A percentile compares a stretch with the other conserved stretches of the same genome.
phyloP scores from a whole-genome alignment of 2,888 invertebrate species.

The Alentia gelatinosa region DNA sequence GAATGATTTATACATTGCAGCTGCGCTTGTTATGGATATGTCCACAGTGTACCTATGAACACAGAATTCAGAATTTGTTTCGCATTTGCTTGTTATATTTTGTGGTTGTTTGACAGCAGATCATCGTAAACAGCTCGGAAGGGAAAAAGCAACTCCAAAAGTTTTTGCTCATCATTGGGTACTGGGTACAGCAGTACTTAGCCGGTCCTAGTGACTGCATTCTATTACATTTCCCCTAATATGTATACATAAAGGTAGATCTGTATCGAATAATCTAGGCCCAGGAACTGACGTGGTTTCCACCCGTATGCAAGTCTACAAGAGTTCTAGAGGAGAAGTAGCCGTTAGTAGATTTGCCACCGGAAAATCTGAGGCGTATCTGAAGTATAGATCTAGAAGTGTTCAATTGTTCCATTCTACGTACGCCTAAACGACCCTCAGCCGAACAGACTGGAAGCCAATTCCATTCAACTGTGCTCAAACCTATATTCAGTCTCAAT shows the following conservation, averaged over 20 bases:
- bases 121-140: not conserved
- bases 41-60: not conserved
- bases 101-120: conserved; percentile 39
- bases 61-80: not conserved
- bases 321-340: no score
- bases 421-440: no score
- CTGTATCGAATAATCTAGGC: not conserved
- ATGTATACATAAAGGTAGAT: not conserved
- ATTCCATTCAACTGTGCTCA: not conserved
- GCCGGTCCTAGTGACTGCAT: not conserved
- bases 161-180: conserved; percentile 12
- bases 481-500: not conserved
- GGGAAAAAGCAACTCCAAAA: not conserved
- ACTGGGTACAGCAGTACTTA: not conserved
- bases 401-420: no score
- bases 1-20: not conserved
- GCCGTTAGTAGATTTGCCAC: no score
- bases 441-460: no score
- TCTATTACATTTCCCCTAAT: not conserved
- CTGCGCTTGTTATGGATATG: not conserved
- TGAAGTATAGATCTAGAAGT: no score
- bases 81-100: not conserved
- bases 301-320: no score
- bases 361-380: no score
- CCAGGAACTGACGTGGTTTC: not conserved